Percentiles rank a stretch among this genome's conserved stretches.
phyloP scores from a whole-genome alignment of 2,797 vertebrate species.

The Fistularia commersonii region DNA sequence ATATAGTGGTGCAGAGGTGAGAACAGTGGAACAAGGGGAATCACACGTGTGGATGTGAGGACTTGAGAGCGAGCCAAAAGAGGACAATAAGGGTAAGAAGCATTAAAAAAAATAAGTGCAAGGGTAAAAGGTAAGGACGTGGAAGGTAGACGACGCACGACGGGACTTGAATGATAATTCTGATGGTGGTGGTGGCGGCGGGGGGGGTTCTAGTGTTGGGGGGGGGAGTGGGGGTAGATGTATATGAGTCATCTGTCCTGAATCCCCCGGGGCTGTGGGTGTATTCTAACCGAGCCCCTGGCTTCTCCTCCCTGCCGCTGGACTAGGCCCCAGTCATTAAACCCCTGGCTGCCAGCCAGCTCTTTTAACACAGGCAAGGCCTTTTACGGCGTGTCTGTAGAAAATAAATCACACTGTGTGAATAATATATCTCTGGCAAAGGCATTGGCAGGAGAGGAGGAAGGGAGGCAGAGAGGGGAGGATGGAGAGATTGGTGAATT shows the following conservation, averaged over 20 bases:
- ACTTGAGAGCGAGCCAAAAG: conserved; percentile 24
- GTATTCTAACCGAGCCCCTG: conserved; percentile 92
- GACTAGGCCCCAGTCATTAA: conserved; percentile 98
- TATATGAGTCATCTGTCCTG: conserved; percentile 76
- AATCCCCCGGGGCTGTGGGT: conserved; percentile 79
- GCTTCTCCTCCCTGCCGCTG: conserved; percentile 91
- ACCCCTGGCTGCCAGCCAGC: conserved; percentile 95
- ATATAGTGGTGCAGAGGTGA: conserved; percentile 37
- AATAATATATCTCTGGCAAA: conserved; percentile 94
- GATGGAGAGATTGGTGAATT: conserved; percentile 80
- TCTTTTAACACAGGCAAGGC: conserved; percentile 95
- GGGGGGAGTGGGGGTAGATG: conserved; percentile 22
- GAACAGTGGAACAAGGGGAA: conserved; percentile 12
- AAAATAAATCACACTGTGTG: conserved; percentile 99
- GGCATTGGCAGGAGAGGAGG: conserved; percentile 76
- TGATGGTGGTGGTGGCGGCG: no score
- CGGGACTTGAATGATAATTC: conserved; percentile 47
- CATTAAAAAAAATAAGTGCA: conserved; percentile 31
- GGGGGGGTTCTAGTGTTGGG: conserved; percentile 11
- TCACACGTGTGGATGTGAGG: conserved; percentile 26
- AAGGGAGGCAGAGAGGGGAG: conserved; percentile 58
- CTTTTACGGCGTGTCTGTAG: conserved; percentile 97
- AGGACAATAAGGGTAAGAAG: conserved; percentile 39
- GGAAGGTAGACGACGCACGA: conserved; percentile 37
- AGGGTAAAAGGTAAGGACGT: conserved; percentile 40